Evolutionary conservation across 2,888 invertebrate species (phyloP), one percentile per base, ranked within the genome.

Genomic region (Lottia scabra): DNA sequence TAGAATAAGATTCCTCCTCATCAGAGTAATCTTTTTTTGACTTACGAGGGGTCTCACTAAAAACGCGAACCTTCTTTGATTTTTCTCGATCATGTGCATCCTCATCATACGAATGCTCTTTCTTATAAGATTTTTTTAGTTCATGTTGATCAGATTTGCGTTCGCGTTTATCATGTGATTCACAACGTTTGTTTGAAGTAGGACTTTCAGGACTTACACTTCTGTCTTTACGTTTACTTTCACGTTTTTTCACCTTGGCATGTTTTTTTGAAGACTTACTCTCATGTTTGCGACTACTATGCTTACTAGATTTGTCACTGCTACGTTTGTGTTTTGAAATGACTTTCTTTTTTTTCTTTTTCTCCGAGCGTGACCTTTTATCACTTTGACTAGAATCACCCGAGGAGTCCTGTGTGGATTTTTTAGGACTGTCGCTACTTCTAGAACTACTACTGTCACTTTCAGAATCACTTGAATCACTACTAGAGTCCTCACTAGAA

Each of bases 311-410:
- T 26, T 30, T 72, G n/a, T 63, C 56, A 12, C 68, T 67, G 30
- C 45, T 46, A 30, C 38, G 5, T 38, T 38, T 38, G 38, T 38
- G 38, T 10, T 38, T 38, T 38, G 38, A 38, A 38, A 5, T 10
- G 10, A 38, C 38, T 10, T 38, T 38, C 70, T 63, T 72, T 67
- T 48, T 67, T 65, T 67, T 73, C 70, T 45, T 12, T 64, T 67
- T 68, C 63, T 56, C 48, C 66, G 48, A 56, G 72, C 45, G 76
- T 71, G 71, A 71, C 43, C 71, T 74, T 70, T 68, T 72, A 71
- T 48, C 46, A 48, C 43, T 78, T 66, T 46, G 23, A 48, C 45
- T 70, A 2, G 70, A 45, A 0, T 75, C 73, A 19, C n/a, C 65
- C 16, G 78, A 74, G 12, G 45, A 27, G 23, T 56, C 23, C 23